A percentile compares a stretch with the other conserved stretches of the same genome.
Conservation (phyloP, 2,888 invertebrate genomes). For the Hemaris fuciformis region DNA sequence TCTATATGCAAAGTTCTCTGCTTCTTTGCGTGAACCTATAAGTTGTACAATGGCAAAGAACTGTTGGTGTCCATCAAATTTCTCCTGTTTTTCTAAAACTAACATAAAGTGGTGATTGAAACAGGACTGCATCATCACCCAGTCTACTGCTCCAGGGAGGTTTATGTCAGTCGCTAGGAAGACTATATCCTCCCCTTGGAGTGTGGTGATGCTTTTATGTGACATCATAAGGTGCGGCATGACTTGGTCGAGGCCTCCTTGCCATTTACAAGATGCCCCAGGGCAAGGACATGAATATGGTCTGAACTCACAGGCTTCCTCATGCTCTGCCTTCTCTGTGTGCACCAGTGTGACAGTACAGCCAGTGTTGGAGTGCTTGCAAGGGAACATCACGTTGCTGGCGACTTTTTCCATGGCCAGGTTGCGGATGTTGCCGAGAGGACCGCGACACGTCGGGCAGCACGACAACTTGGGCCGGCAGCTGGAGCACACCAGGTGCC, state of each 20-base stretch:
- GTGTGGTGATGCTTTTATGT: constrained; percentile 98
- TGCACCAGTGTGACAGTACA: constrained; percentile 95
- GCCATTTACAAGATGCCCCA: constrained; percentile 99
- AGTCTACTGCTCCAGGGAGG: constrained; percentile 98
- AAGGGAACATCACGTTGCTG: constrained; percentile 98
- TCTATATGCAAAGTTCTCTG: constrained; percentile 99
- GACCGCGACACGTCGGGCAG: constrained; percentile 99
- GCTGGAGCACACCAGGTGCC: constrained; percentile 98
- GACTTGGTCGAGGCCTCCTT: constrained; percentile 97
- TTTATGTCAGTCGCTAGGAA: constrained; percentile 99
- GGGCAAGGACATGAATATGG: constrained; percentile 99
- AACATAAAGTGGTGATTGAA: constrained; percentile 99
- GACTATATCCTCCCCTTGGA: constrained; percentile 99
- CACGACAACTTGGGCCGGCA: constrained; percentile 98
- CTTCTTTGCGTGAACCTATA: constrained; percentile 99
- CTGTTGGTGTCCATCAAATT: constrained; percentile 97
- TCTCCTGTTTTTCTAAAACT: constrained; percentile 98
- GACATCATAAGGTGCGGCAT: constrained; percentile 99
- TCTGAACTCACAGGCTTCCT: constrained; percentile 98
- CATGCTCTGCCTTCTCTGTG: constrained; percentile 99
- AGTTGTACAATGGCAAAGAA: constrained; percentile 99
- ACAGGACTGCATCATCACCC: constrained; percentile 99
- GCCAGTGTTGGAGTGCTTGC: constrained; percentile 98
- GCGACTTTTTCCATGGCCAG: constrained; percentile 99
- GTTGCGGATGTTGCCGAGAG: constrained; percentile 97